These are phyloP conservation scores for Nylanderia fulva DNA, from an alignment of 1,140 invertebrate species.

Conservation along the genomic window DNA sequence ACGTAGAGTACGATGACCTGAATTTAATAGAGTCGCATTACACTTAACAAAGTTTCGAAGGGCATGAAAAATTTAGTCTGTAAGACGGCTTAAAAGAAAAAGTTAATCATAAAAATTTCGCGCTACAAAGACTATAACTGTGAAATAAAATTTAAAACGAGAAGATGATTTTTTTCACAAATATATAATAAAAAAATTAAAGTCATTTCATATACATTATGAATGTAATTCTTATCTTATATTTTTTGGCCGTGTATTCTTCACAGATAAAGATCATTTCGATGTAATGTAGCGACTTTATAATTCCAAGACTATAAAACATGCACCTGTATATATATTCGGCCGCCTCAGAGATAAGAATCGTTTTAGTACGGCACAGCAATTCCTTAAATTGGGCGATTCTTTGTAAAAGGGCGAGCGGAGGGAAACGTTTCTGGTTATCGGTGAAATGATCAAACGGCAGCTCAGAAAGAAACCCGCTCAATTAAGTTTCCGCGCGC, in stretches of 20 bases:
- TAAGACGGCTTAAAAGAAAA: not conserved
- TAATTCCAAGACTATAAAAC: slow-evolving; percentile 2
- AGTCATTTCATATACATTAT: not conserved
- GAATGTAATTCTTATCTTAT: not conserved
- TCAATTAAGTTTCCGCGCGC: slow-evolving; percentile 41
- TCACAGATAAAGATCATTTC: slow-evolving; percentile 29
- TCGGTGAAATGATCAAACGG: slow-evolving; percentile 47
- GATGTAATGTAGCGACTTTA: not conserved
- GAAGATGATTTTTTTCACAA: not conserved
- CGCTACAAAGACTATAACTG: not conserved
- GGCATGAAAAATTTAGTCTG: slow-evolving; percentile 4
- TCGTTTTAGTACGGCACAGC: slow-evolving; percentile 10
- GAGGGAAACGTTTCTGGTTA: slow-evolving; percentile 8
- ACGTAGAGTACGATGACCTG: slow-evolving; percentile 45
- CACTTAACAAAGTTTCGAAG: not conserved
- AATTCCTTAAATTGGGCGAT: slow-evolving; percentile 43
- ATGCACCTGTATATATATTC: slow-evolving; percentile 19
- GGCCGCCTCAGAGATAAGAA: slow-evolving; percentile 29
- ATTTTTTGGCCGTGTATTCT: not conserved
- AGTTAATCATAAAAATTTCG: not conserved
- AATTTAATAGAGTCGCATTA: slow-evolving; percentile 44
- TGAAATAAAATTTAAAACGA: slow-evolving; percentile 12
- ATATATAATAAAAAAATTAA: not conserved
- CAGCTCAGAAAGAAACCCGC: slow-evolving; percentile 44
- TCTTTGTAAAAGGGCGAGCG: slow-evolving; percentile 16